Conservation (phyloP, 2,888 invertebrate genomes). For the Gari tellinella region DNA sequence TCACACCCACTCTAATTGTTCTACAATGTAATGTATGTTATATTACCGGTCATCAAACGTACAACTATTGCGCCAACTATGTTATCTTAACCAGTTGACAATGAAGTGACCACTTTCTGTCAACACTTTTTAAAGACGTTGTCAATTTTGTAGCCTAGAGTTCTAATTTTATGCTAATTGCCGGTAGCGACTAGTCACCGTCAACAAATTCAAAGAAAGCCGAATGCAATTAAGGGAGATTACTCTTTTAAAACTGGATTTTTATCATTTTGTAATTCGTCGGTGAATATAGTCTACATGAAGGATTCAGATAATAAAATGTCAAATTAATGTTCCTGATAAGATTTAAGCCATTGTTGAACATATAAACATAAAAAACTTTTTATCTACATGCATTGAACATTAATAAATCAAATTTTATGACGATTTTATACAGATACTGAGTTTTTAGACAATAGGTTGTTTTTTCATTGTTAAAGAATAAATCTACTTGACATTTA, state of each 20-base stretch:
- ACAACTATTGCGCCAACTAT: too few relatives aligned
- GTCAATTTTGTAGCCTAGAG: conserved; percentile 4
- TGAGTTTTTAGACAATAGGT: background rate
- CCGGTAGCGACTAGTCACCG: background rate
- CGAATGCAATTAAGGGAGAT: conserved; percentile 20
- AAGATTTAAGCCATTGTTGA: conserved; percentile 29
- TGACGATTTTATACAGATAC: too few relatives aligned
- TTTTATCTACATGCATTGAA: conserved; percentile 5
- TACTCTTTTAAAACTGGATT: conserved; percentile 26
- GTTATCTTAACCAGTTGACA: background rate
- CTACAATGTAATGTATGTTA: too few relatives aligned
- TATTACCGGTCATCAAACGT: too few relatives aligned
- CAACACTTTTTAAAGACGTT: conserved; percentile 4
- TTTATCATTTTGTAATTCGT: conserved; percentile 7
- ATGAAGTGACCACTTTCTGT: background rate
- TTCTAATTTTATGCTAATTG: conserved; percentile 7
- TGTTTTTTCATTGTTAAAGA: too few relatives aligned
- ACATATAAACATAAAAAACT: background rate
- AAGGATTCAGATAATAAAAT: conserved; percentile 24
- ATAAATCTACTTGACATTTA: too few relatives aligned
- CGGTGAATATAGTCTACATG: conserved; percentile 4
- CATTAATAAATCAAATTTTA: background rate
- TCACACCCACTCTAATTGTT: too few relatives aligned
- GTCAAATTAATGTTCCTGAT: conserved; percentile 35
- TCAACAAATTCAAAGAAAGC: conserved; percentile 1